Percentiles rank a stretch among this genome's conserved stretches.
These are phyloP conservation scores for Megalops atlanticus DNA, from an alignment of 2,113 vertebrate species.

Conservation along the genomic window DNA sequence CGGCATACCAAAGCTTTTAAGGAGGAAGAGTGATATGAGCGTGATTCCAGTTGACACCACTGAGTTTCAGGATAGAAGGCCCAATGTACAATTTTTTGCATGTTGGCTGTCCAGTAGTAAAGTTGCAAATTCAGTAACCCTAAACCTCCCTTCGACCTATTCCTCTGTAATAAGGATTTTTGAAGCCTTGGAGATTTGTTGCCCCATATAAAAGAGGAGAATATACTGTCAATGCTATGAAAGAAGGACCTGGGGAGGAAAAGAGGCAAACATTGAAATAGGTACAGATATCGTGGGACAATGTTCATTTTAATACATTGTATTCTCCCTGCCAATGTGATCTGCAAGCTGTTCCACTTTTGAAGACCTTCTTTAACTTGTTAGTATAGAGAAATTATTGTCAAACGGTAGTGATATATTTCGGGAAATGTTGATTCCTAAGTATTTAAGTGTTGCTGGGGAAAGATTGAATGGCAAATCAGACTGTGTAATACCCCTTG, in stretches of 20 bases:
- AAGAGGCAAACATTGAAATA: constrained; percentile 29
- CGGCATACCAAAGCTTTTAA: constrained; percentile 15
- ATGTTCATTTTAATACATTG: constrained; percentile 33
- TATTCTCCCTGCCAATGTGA: constrained; percentile 20
- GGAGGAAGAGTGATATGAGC: constrained; percentile 22
- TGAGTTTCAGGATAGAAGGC: no score
- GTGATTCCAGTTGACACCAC: constrained; percentile 8
- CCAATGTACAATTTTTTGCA: no score
- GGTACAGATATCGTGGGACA: constrained; percentile 17
- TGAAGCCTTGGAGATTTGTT: constrained; percentile 2
- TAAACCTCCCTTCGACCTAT: constrained; percentile 8
- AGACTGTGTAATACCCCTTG: no score
- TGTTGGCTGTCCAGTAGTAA: constrained; percentile 21
- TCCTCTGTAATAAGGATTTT: constrained; percentile 5
- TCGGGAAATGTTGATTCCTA: no score
- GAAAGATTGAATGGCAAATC: no score
- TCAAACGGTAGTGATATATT: no score
- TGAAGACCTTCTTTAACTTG: constrained; percentile 11
- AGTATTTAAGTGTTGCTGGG: no score
- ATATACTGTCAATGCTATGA: neutral
- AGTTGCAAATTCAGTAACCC: constrained; percentile 14
- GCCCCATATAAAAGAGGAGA: constrained; percentile 26
- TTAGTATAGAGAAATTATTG: no score
- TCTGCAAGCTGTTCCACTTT: neutral
- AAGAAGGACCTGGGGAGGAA: constrained; percentile 10